Percentiles rank a stretch among this genome's conserved stretches.
Evolutionary conservation across 2,797 vertebrate genomes (phyloP).

Genomic region (Anableps anableps): DNA sequence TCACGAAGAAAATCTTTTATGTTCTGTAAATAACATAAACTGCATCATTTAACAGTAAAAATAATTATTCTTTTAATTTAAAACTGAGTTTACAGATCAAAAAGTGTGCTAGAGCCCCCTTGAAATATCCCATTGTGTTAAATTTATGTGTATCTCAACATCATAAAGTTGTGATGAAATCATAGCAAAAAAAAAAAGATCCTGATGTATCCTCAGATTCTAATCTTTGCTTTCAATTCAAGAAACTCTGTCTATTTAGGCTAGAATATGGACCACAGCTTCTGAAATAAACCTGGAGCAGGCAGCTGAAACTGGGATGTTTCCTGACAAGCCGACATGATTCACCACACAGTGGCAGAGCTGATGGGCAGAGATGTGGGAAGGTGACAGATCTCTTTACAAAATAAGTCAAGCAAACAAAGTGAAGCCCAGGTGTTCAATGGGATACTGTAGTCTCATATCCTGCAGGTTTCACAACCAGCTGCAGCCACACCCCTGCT

Average conservation of each 20-base stretch:
- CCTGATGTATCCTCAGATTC: neutral
- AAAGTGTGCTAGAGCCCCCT: neutral
- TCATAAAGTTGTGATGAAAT: neutral
- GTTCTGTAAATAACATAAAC: neutral
- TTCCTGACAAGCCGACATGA: slow-evolving; percentile 60
- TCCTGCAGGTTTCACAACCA: slow-evolving; percentile 65
- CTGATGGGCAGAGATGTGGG: slow-evolving; percentile 58
- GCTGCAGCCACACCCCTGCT: slow-evolving; percentile 60
- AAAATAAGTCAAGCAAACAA: slow-evolving; percentile 76
- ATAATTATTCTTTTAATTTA: neutral
- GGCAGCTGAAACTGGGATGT: slow-evolving; percentile 14
- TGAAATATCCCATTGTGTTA: neutral
- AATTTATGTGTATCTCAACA: neutral
- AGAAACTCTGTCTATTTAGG: slow-evolving; percentile 39
- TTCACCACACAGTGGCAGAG: slow-evolving; percentile 37
- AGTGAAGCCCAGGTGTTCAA: slow-evolving; percentile 79
- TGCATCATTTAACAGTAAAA: too few relatives aligned
- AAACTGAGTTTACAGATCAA: neutral
- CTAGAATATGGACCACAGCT: slow-evolving; percentile 27
- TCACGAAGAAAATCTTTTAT: neutral
- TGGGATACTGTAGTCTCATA: slow-evolving; percentile 68
- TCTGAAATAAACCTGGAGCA: slow-evolving; percentile 37
- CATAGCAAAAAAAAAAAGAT: slow-evolving; percentile 5
- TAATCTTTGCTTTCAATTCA: slow-evolving; percentile 4
- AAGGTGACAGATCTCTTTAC: slow-evolving; percentile 76